Base-by-base conservation (phyloP, 1,140 invertebrate species). In the Neodiprion lecontei region DNA sequence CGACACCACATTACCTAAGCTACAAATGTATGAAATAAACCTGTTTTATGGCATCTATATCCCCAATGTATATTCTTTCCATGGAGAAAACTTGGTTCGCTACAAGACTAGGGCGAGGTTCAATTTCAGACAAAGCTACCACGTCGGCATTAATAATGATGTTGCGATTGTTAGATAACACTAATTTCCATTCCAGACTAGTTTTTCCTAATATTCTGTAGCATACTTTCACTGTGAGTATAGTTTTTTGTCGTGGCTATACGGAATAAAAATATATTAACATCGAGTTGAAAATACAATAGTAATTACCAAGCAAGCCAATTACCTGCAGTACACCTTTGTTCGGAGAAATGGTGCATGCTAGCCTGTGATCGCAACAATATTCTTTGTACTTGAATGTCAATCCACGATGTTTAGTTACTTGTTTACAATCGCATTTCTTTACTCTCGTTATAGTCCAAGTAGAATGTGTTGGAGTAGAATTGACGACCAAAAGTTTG, bases 91-190 rank as follows among this genome's bases (percentile, higher is more conserved):
- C 12, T 12, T 72, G 10, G 21, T 70, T 76, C 69, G 79, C 68
- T 10, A 70, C 71, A 50, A 79, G 72, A 68, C 83, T 69, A 7
- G 77, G 70, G 12, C 76, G 72, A 40, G 74, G 66, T 68, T 76
- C 72, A 21, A 74, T 67, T 21, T 72, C 73, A 0, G 77, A 78
- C 67, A 71, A 12, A 40, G 74, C 77, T 48, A 79, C 73, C 11
- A 83, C 69, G 4, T 73, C 65, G 10, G 81, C 67, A n/a, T 77
- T 76, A 1, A 85, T 76, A 74, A 72, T 77, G 28, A 87, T 72
- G n/a, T 75, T 77, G 70, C 85, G 83, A 75, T 85, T 67, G n/a
- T 85, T 47, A 10, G 78, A 79, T 12, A 86, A 75, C 40, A 79
- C 72, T 3, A 87, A 70, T 21, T 84, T 72, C 82, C 82, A 86